Evolutionary conservation across 2,888 invertebrate genomes (phyloP).

Genomic region (Scotopteryx bipunctaria): DNA sequence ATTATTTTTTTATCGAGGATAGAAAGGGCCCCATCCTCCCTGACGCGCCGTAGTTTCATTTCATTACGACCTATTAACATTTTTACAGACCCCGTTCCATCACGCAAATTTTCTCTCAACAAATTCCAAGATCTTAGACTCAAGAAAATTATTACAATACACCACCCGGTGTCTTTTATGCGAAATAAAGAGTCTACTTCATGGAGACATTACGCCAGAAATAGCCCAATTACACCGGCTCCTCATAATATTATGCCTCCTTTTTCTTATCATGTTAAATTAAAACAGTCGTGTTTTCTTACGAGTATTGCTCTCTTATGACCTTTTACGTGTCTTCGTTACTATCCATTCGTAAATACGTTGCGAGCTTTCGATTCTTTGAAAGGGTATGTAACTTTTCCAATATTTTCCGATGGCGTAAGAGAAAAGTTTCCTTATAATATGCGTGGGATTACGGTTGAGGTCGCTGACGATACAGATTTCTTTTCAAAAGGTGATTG

Average conservation of each 20-base stretch:
- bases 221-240: slow-evolving; percentile 44
- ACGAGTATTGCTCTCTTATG: slow-evolving; percentile 39
- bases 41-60: slow-evolving; percentile 31
- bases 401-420: slow-evolving; percentile 49
- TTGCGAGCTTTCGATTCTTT: slow-evolving; percentile 34
- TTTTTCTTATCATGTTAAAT: slow-evolving; percentile 46
- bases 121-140: slow-evolving; percentile 30
- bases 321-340: slow-evolving; percentile 24
- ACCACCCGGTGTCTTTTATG: slow-evolving; percentile 40
- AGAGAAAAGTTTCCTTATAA: slow-evolving; percentile 45
- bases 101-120: slow-evolving; percentile 18
- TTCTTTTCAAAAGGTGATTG: slow-evolving; percentile 56
- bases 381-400: slow-evolving; percentile 44
- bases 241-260: slow-evolving; percentile 40
- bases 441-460: slow-evolving; percentile 41
- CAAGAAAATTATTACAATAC: slow-evolving; percentile 33
- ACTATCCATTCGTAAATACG: slow-evolving; percentile 35
- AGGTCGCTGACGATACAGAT: slow-evolving; percentile 51
- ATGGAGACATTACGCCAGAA: slow-evolving; percentile 44
- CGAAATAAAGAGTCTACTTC: slow-evolving; percentile 43
- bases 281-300: slow-evolving; percentile 43
- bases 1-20: slow-evolving; percentile 40
- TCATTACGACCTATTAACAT: slow-evolving; percentile 35
- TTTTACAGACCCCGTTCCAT: slow-evolving; percentile 32
- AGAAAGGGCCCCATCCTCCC: slow-evolving; percentile 30